phyloP scores from a whole-genome alignment of 2,888 invertebrate species.

The Torymus aiolomorphi region DNA sequence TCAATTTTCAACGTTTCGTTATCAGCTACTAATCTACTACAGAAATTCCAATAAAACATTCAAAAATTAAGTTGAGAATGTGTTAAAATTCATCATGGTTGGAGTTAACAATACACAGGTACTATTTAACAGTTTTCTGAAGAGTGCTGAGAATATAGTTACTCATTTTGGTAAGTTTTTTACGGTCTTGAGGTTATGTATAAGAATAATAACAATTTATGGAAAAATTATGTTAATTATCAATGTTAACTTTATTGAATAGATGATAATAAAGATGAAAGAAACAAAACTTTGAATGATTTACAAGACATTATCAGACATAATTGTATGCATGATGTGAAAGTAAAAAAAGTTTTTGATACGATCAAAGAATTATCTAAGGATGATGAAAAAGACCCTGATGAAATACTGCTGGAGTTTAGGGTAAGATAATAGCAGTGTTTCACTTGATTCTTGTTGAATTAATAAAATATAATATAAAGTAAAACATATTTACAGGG shows the following conservation, averaged over 20 bases:
- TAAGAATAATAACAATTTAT: neutral
- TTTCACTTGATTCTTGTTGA: too few species aligned
- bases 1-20: too few species aligned
- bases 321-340: constrained; percentile 11
- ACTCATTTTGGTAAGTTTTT: constrained; percentile 64
- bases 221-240: neutral
- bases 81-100: constrained; percentile 15
- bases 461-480: too few species aligned
- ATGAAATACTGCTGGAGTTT: too few species aligned
- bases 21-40: too few species aligned
- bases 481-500: constrained; percentile 58
- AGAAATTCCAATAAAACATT: too few species aligned
- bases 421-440: too few species aligned
- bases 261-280: constrained; percentile 58
- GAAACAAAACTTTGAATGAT: constrained; percentile 38
- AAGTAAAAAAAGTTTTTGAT: constrained; percentile 6
- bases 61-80: too few species aligned
- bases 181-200: constrained; percentile 30
- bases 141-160: constrained; percentile 66
- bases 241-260: constrained; percentile 7
- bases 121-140: constrained; percentile 62
- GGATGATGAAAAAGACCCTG: too few species aligned
- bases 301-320: neutral
- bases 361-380: too few species aligned
- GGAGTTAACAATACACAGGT: constrained; percentile 32